Base-by-base conservation (phyloP, 2,797 vertebrate species). In the Argentina silus region DNA sequence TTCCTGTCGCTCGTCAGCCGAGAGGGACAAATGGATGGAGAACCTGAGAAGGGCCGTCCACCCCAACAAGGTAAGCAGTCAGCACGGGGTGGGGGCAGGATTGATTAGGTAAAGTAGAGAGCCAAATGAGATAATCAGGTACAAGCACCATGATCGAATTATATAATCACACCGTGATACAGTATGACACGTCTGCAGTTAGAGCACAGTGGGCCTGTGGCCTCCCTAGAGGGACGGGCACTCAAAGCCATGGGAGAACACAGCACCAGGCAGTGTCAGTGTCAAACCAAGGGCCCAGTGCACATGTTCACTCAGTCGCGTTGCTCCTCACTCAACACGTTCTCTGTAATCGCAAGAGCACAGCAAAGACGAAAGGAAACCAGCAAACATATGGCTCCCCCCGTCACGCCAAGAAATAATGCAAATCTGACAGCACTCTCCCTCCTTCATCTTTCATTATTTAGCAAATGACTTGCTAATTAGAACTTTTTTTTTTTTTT, bases 21-120 rank as follows among this genome's bases (percentile, higher is more conserved):
- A 99, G 89, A 95, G 98, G 85, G 98, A 99, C 93, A 99, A 99
- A 93, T 99, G 98, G 98, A 99, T 99, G 98, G 98, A 99, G 91
- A 99, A 99, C 84, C 92, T 99, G 85, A 93, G 98, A 86, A 93
- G 98, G 77, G 97, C 98, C 0, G 97, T 99, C 70, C 98, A 99
- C 82, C 98, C 98, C 62, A 99, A 99, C 91, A 99, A 99, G 96
- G 98, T 98, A 91, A 51, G 64, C n/a, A 51, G 67, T 74, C 47
- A 66, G 74, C 75, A 15, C 50, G 48, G 42, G 1, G 66, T 43
- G 56, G 9, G 19, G 70, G 56, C 23, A 74, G 44, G 67, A 56
- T 8, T 9, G 65, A 68, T 12, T 0, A 45, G 14, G n/a, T 78
- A 75, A 63, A 7, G 80, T 69, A 75, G 82, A 75, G 0, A 44